phyloP scores from a whole-genome alignment of 1,140 invertebrate species.

The Drosophila sp. region DNA sequence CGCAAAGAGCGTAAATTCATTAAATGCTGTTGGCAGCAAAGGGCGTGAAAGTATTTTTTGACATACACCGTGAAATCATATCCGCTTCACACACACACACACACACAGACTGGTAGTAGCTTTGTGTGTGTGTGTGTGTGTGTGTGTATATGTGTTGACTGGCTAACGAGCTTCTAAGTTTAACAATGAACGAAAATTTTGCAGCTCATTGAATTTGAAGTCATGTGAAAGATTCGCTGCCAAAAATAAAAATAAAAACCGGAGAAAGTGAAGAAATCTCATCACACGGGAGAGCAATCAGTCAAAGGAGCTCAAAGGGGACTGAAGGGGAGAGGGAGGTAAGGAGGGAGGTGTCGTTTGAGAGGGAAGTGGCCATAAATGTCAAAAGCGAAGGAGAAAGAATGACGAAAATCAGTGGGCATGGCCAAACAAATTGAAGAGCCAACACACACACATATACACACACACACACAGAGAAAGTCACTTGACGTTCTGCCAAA shows the following conservation, averaged over 20 bases:
- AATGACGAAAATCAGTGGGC: constrained; percentile 8
- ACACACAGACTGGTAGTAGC: not conserved
- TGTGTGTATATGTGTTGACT: constrained; percentile 37
- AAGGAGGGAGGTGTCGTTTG: not conserved
- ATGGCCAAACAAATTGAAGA: constrained; percentile 28
- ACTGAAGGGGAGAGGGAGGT: not conserved
- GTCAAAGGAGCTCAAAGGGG: constrained; percentile 7
- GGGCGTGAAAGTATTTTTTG: constrained; percentile 71
- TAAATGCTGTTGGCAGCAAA: constrained; percentile 51
- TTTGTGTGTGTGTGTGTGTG: not conserved
- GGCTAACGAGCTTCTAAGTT: constrained; percentile 76
- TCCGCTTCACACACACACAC: constrained; percentile 38
- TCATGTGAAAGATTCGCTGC: constrained; percentile 64
- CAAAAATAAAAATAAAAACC: constrained; percentile 21
- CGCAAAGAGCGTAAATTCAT: constrained; percentile 76
- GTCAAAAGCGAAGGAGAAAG: not conserved
- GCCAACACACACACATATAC: constrained; percentile 11
- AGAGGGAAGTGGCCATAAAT: not conserved
- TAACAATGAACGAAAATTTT: constrained; percentile 78
- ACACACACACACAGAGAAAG: not conserved
- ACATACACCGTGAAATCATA: constrained; percentile 54
- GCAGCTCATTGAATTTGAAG: constrained; percentile 81
- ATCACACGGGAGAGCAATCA: constrained; percentile 20
- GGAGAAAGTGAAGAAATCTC: constrained; percentile 9
- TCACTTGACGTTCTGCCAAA: constrained; percentile 21